Base-by-base conservation (phyloP, 35 echinoderm and acorn worm genomes). In the Holothuria glaberrima region DNA sequence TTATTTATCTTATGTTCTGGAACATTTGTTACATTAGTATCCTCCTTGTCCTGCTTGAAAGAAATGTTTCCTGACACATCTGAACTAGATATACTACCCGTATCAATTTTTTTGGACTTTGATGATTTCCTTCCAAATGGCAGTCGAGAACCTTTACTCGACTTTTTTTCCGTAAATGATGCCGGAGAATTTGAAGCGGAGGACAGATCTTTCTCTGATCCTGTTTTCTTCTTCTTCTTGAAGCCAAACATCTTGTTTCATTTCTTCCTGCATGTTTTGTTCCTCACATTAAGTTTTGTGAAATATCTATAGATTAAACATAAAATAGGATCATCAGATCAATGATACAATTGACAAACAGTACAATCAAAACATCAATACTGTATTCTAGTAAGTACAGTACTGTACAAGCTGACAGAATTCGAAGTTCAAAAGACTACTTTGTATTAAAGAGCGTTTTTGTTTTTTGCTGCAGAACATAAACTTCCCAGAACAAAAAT, bases 171-270 rank as follows among this genome's bases (percentile, higher is more conserved):
- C n/a, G n/a, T n/a, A n/a, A n/a, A n/a, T 81, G 77, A 76, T 9
- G 72, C 72, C 22, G 32, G 72, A 22, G 72, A 76, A 45, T 76
- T 76, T 76, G 72, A 45, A 14, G 41, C 30, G n/a, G 72, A 45
- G 24, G 72, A 76, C 41, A 20, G 72, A 45, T 45, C 46, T 58
- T 45, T 54, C 79, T 58, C 48, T n/a, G n/a, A n/a, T 32, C 29
- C 24, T 58, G 79, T 59, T 48, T 83, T 83, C 58, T 83, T 83
- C 48, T 83, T 83, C 41, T 83, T 83, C 25, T 59, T 83, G 41
- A 83, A 83, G 48, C 79, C 79, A 83, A 83, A 83, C 79, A 83
- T 83, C 52, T 61, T 83, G 63, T 16, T 67, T 4, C 63, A 30
- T 5, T 67, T 6, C 29, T 30, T 24, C 63, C 21, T 67, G 63